Conservation (phyloP, 2,797 vertebrate species). For the Coranthus polyacanthus region DNA sequence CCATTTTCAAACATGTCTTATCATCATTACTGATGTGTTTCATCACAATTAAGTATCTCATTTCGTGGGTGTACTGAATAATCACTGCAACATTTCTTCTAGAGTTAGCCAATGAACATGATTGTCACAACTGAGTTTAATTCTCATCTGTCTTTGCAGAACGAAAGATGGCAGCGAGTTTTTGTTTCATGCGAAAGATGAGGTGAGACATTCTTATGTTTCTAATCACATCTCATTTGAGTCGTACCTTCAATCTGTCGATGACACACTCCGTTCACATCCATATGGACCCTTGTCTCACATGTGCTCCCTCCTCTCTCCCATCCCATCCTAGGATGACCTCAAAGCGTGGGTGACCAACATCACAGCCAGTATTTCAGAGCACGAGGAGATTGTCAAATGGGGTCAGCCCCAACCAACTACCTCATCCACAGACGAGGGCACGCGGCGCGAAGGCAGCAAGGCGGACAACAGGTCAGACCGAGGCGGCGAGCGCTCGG, state of each 20-base stretch:
- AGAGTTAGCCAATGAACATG: too few relatives aligned
- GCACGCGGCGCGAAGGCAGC: conserved; percentile 85
- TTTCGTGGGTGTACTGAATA: too few relatives aligned
- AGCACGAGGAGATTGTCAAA: conserved; percentile 91
- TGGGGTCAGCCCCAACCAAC: conserved; percentile 91
- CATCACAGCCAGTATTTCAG: conserved; percentile 85
- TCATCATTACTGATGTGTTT: too few relatives aligned
- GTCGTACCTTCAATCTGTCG: neutral
- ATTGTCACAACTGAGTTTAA: too few relatives aligned
- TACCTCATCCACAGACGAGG: conserved; percentile 95
- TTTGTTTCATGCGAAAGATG: conserved; percentile 95
- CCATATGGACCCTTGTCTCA: neutral
- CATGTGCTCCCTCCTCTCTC: neutral
- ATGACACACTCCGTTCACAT: neutral
- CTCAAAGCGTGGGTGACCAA: conserved; percentile 90
- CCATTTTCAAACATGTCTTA: too few relatives aligned
- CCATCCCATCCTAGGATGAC: too few relatives aligned
- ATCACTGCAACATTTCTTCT: neutral
- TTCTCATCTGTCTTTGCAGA: conserved; percentile 77
- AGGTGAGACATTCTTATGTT: conserved; percentile 84
- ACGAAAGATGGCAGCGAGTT: conserved; percentile 94
- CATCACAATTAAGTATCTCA: too few relatives aligned
- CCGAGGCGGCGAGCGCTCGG: conserved; percentile 78
- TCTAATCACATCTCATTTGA: neutral
- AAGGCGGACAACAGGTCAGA: conserved; percentile 85